Conservation (phyloP, 2,113 vertebrate species). For the Excalfactoria chinensis region DNA sequence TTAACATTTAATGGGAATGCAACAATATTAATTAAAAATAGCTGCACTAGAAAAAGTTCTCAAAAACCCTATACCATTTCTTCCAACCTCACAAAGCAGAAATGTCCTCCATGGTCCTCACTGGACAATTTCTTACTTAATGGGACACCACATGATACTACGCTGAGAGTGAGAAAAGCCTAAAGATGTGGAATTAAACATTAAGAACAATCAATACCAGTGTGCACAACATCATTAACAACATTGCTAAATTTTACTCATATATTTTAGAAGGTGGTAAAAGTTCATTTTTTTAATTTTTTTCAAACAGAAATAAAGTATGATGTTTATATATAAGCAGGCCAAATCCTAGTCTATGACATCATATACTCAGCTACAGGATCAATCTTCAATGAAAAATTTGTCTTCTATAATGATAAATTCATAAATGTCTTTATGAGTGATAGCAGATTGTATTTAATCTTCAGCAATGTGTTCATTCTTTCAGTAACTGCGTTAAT, state of each 20-base stretch:
- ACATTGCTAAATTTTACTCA: background rate
- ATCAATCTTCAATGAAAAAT: background rate
- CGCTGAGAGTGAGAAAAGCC: background rate
- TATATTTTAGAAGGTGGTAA: background rate
- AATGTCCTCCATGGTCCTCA: background rate
- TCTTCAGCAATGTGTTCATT: background rate
- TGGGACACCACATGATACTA: background rate
- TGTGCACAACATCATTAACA: background rate
- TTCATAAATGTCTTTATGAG: background rate
- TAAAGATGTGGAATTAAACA: background rate
- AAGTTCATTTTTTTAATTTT: background rate
- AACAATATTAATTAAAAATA: background rate
- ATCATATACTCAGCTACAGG: background rate
- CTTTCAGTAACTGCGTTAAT: background rate
- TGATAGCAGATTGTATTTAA: background rate
- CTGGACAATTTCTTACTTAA: background rate
- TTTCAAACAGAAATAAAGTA: background rate
- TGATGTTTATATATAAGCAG: background rate
- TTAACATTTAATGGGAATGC: background rate
- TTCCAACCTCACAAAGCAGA: background rate
- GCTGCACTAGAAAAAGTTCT: background rate
- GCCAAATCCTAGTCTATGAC: no score
- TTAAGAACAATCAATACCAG: background rate
- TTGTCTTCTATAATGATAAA: no score
- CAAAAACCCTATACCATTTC: rapidly evolving